A percentile compares a stretch with the other conserved stretches of the same genome.
These are phyloP conservation scores for Bubo blakistoni DNA, from an alignment of 2,113 vertebrate species.

Conservation along the genomic window DNA sequence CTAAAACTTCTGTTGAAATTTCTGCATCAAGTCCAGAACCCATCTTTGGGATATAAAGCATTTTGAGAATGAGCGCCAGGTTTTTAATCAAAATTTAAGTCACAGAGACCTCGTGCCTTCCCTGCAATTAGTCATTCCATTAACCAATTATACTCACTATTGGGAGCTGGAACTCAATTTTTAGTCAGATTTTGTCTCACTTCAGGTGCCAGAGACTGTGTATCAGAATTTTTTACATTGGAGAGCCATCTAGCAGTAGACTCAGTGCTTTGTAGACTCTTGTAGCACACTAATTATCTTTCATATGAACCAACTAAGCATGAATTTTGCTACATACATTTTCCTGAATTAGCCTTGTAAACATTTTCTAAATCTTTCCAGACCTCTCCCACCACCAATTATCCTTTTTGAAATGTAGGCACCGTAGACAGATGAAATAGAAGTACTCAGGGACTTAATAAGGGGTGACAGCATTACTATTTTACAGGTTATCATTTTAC, in stretches of 20 bases:
- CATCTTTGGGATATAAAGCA: neutral
- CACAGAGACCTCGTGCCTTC: neutral
- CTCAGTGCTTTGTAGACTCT: neutral
- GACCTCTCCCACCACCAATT: neutral
- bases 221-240: neutral
- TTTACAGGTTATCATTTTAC: neutral
- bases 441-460: neutral
- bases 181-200: neutral
- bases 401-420: neutral
- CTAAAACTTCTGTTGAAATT: neutral
- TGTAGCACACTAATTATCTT: neutral
- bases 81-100: slow-evolving; percentile 33
- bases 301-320: neutral
- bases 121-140: slow-evolving; percentile 22
- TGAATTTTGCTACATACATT: neutral
- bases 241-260: slow-evolving; percentile 37
- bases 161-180: neutral
- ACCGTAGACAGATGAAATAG: neutral
- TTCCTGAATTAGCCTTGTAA: neutral
- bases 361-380: neutral
- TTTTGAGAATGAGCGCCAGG: neutral
- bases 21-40: neutral
- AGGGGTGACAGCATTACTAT: neutral
- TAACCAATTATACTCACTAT: slow-evolving; percentile 19
- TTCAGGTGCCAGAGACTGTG: neutral